Evolutionary conservation across 2,113 vertebrate genomes (phyloP).

Genomic region (Oceanodroma tethys): DNA sequence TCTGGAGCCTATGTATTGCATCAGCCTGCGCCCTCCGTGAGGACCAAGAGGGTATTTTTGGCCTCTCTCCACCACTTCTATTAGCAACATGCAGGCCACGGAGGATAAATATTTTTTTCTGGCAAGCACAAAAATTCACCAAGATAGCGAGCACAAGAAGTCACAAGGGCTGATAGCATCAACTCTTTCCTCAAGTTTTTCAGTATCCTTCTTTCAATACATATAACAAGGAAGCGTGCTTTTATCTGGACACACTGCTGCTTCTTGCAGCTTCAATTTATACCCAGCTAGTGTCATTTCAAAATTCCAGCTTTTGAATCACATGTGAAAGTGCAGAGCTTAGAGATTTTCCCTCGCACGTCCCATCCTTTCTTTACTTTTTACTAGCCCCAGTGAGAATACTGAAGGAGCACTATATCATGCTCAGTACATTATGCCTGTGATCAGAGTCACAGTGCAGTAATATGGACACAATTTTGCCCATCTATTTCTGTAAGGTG

Average conservation of each 20-base stretch:
- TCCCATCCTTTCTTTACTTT: not conserved
- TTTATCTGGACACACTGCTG: not conserved
- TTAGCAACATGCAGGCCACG: not conserved
- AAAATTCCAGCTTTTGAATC: not conserved
- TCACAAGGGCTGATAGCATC: not conserved
- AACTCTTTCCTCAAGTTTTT: not conserved
- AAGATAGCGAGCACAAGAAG: not conserved
- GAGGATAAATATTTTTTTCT: too few species aligned
- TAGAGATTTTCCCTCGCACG: not conserved
- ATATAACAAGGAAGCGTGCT: not conserved
- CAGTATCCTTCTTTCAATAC: not conserved
- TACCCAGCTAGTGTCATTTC: not conserved
- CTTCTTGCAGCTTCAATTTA: not conserved
- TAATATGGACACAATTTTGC: not conserved
- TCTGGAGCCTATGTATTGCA: rapidly evolving
- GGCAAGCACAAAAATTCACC: not conserved
- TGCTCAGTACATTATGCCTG: not conserved
- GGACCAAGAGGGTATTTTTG: rapidly evolving
- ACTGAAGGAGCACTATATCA: not conserved
- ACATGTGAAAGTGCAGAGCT: not conserved
- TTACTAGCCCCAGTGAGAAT: not conserved
- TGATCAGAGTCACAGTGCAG: not conserved
- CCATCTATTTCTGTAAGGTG: not conserved
- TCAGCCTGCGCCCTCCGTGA: rapidly evolving
- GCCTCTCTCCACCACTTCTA: too few species aligned